Percentiles rank a stretch among this genome's conserved stretches.
These are phyloP conservation scores for Drosophila melanosoma DNA, from an alignment of 2,888 invertebrate species.

Conservation along the genomic window DNA sequence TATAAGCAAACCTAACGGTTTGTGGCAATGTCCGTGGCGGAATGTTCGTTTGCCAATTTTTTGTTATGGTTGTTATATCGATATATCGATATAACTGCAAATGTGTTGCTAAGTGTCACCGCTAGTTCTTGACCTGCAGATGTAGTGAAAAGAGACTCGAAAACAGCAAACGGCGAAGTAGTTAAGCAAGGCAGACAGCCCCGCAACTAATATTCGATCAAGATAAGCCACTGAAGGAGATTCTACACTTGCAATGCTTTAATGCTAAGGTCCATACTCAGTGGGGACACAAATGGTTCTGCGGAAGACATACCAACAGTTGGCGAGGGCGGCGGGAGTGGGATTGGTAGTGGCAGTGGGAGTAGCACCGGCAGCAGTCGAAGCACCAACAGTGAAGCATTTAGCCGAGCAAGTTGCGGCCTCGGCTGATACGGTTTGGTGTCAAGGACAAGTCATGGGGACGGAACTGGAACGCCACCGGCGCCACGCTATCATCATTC, in stretches of 20 bases:
- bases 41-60: background rate
- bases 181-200: slow-evolving; percentile 39
- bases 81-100: background rate
- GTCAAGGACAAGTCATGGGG: slow-evolving; percentile 98
- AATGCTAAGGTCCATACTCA: slow-evolving; percentile 84
- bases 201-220: slow-evolving; percentile 48
- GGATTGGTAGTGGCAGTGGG: slow-evolving; percentile 47
- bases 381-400: slow-evolving; percentile 26
- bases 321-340: slow-evolving; percentile 64
- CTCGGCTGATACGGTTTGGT: slow-evolving; percentile 92
- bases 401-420: slow-evolving; percentile 56
- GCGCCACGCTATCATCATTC: slow-evolving; percentile 98
- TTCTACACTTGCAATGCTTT: slow-evolving; percentile 83
- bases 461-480: slow-evolving; percentile 92
- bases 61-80: background rate
- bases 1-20: background rate
- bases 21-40: background rate
- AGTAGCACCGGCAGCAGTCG: slow-evolving; percentile 39
- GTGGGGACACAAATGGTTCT: slow-evolving; percentile 81
- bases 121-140: slow-evolving; percentile 42
- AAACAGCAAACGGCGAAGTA: slow-evolving; percentile 6
- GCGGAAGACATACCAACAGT: slow-evolving; percentile 72
- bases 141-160: slow-evolving; percentile 35
- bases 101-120: slow-evolving; percentile 7
- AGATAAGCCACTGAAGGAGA: slow-evolving; percentile 78